Evolutionary conservation across 2,888 invertebrate species (phyloP).

Genomic region (Stegana nigrithorax): DNA sequence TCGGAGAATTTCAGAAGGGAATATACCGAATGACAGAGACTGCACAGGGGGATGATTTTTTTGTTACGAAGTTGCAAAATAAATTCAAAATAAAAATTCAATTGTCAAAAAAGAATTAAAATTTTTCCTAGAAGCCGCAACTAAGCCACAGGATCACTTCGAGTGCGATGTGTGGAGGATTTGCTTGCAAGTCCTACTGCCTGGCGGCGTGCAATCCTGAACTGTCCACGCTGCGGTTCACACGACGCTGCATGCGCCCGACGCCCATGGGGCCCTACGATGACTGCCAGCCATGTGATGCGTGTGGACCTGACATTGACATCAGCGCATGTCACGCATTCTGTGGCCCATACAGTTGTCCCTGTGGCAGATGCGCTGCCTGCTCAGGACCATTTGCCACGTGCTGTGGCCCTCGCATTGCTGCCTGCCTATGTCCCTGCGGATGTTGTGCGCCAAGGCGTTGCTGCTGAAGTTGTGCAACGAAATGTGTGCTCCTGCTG

Average conservation of each 20-base stretch:
- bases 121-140: too few species aligned
- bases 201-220: not conserved
- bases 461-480: not conserved
- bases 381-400: not conserved
- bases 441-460: not conserved
- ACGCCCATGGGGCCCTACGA: not conserved
- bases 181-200: not conserved
- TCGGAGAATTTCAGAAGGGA: too few species aligned
- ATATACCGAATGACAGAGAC: too few species aligned
- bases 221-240: not conserved
- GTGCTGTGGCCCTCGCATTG: not conserved
- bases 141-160: too few species aligned
- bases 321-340: not conserved
- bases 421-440: not conserved
- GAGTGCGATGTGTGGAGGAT: not conserved
- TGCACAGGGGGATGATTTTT: too few species aligned
- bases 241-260: not conserved
- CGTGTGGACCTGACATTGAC: not conserved
- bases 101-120: too few species aligned
- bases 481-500: too few species aligned
- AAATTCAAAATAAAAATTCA: too few species aligned
- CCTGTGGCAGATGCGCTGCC: not conserved
- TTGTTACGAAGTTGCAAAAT: too few species aligned
- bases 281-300: not conserved
- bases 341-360: not conserved